phyloP scores from a whole-genome alignment of 1,140 invertebrate species.

The Leptopilina clavipes region DNA sequence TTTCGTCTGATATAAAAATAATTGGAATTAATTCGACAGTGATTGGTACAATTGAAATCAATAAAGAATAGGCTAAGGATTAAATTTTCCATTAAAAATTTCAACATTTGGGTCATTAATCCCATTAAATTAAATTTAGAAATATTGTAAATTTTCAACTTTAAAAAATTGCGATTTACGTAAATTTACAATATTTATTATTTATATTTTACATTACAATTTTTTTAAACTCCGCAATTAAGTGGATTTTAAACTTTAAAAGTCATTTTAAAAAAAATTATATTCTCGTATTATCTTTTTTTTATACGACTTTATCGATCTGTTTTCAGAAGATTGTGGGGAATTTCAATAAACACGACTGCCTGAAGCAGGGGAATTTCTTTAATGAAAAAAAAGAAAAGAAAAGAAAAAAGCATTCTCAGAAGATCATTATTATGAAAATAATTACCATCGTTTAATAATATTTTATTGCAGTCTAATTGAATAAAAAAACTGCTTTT shows the following conservation, averaged over 20 bases:
- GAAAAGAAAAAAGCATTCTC: neutral
- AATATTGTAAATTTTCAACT: neutral
- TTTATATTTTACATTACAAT: neutral
- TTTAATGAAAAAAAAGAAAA: neutral
- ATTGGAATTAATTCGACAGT: slow-evolving; percentile 41
- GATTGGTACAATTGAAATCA: slow-evolving; percentile 65
- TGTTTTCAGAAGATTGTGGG: slow-evolving; percentile 21
- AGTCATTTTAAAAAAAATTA: neutral
- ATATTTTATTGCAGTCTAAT: too few relatives aligned
- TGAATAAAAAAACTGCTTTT: too few relatives aligned
- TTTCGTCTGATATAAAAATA: neutral
- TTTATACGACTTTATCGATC: neutral
- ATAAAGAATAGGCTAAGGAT: slow-evolving; percentile 46
- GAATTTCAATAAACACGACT: slow-evolving; percentile 55
- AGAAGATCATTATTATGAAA: neutral
- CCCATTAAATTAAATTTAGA: neutral
- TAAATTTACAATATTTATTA: neutral
- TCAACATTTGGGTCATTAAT: neutral
- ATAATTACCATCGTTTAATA: neutral
- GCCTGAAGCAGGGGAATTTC: slow-evolving; percentile 35
- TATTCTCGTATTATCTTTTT: neutral
- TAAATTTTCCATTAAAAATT: slow-evolving; percentile 2
- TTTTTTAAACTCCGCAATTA: neutral
- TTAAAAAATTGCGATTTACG: neutral
- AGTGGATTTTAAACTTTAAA: neutral